Evolutionary conservation across 2,888 invertebrate species (phyloP).

Genomic region (Drosophila sordidapex): DNA sequence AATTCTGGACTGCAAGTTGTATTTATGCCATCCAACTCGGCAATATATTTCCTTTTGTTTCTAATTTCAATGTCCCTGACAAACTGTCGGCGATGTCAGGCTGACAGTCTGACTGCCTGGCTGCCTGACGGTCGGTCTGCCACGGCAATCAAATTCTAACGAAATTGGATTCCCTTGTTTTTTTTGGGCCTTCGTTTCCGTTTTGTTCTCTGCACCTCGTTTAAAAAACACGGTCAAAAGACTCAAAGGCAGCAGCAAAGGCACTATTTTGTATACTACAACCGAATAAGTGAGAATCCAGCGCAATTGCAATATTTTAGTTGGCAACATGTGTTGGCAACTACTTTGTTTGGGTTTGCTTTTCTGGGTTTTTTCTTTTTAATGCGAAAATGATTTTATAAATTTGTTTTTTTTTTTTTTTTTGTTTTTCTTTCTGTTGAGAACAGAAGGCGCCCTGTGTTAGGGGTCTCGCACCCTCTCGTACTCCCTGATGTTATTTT

Average conservation of each 20-base stretch:
- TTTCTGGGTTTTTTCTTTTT: slow-evolving; percentile 40
- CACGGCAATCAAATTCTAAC: slow-evolving; percentile 75
- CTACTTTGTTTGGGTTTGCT: slow-evolving; percentile 36
- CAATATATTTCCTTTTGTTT: slow-evolving; percentile 52
- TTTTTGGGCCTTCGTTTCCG: slow-evolving; percentile 39
- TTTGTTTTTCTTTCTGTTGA: slow-evolving; percentile 15
- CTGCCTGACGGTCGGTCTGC: slow-evolving; percentile 26
- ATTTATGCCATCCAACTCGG: slow-evolving; percentile 56
- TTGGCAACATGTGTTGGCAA: slow-evolving; percentile 65
- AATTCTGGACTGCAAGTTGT: slow-evolving; percentile 46
- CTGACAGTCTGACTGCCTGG: not conserved
- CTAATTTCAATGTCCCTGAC: slow-evolving; percentile 66
- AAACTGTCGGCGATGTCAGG: slow-evolving; percentile 40
- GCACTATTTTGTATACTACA: slow-evolving; percentile 46
- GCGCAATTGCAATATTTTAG: slow-evolving; percentile 65
- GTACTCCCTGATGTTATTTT: slow-evolving; percentile 50
- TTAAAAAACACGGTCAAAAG: slow-evolving; percentile 33
- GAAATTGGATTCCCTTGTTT: slow-evolving; percentile 75
- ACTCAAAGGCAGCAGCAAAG: slow-evolving; percentile 21
- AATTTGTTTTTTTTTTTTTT: slow-evolving; percentile 14
- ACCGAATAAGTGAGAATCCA: slow-evolving; percentile 43
- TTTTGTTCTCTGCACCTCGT: slow-evolving; percentile 23
- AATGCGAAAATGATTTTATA: slow-evolving; percentile 70
- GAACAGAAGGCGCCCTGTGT: not conserved
- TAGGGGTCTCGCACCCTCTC: slow-evolving; percentile 7